These are phyloP conservation scores for Ganaspis brasiliensis DNA, from an alignment of 2,888 invertebrate genomes.

Conservation along the genomic window DNA sequence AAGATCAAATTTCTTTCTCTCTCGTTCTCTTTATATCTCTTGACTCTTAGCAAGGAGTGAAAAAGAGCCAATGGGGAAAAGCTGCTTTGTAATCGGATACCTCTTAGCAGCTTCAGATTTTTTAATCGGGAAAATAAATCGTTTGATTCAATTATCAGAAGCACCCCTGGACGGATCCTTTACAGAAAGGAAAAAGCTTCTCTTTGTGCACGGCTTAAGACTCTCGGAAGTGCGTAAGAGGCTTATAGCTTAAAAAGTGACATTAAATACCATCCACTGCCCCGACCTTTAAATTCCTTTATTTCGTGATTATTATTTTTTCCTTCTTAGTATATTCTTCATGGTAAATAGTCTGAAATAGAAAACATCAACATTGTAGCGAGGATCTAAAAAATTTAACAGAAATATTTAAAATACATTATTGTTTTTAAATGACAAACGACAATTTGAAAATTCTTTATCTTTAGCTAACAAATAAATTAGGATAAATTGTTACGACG, in stretches of 20 bases:
- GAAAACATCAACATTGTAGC: too few relatives aligned
- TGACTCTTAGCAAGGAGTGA: conserved; percentile 62
- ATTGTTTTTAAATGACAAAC: neutral
- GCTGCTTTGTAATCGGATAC: conserved; percentile 78
- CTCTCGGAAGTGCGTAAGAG: conserved; percentile 77
- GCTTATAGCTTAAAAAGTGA: conserved; percentile 73
- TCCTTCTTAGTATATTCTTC: neutral
- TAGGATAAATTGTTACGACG: neutral
- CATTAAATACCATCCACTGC: conserved; percentile 58
- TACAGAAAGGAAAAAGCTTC: conserved; percentile 70
- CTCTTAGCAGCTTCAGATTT: conserved; percentile 74
- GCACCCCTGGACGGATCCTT: conserved; percentile 48
- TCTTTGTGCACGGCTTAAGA: conserved; percentile 79
- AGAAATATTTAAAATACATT: too few relatives aligned
- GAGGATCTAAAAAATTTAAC: too few relatives aligned
- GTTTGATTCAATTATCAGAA: conserved; percentile 71
- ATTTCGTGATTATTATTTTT: conserved; percentile 31
- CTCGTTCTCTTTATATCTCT: conserved; percentile 57
- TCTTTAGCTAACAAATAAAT: conserved; percentile 34
- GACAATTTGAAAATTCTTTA: conserved; percentile 35
- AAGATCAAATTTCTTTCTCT: conserved; percentile 67
- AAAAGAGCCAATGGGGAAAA: conserved; percentile 65
- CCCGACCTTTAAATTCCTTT: conserved; percentile 57
- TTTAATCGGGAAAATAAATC: conserved; percentile 80
- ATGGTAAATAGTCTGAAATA: neutral